phyloP scores from a whole-genome alignment of 1,140 invertebrate genomes.

The Macrobrachium nipponense region DNA sequence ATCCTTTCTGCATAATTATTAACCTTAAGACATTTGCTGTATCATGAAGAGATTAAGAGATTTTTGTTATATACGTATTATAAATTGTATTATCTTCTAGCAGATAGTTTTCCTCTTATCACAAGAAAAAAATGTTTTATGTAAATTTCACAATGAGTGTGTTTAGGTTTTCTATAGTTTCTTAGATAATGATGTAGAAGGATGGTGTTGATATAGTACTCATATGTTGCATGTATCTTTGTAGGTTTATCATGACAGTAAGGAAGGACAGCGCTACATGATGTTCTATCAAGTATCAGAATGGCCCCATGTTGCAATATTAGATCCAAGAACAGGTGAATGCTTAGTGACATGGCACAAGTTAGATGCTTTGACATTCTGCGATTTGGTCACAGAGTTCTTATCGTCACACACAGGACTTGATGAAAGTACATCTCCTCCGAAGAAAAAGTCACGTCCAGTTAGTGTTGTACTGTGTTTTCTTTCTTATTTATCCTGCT shows the following conservation, averaged over 20 bases:
- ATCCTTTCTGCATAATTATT: no score
- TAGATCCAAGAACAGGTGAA: conserved; percentile 82
- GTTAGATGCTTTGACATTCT: conserved; percentile 71
- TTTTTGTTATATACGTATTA: no score
- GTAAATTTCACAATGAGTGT: no score
- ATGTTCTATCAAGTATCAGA: conserved; percentile 78
- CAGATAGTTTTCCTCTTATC: no score
- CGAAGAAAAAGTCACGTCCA: conserved; percentile 44
- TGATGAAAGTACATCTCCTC: conserved; percentile 52
- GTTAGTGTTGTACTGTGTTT: conserved; percentile 15
- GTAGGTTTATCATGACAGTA: conserved; percentile 77
- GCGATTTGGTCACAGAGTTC: conserved; percentile 69
- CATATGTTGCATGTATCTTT: conserved; percentile 50
- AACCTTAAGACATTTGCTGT: no score
- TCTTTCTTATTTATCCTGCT: neutral
- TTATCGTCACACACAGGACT: conserved; percentile 54
- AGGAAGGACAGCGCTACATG: conserved; percentile 78
- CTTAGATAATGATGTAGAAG: no score
- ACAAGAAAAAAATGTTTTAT: no score
- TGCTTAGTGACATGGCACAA: conserved; percentile 73
- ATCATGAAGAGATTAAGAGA: no score
- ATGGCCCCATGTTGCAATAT: conserved; percentile 80
- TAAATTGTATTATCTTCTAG: no score
- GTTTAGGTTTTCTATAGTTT: no score
- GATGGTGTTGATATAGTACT: neutral